Base-by-base conservation (phyloP, 2,888 invertebrate species). In the Troides helena region DNA sequence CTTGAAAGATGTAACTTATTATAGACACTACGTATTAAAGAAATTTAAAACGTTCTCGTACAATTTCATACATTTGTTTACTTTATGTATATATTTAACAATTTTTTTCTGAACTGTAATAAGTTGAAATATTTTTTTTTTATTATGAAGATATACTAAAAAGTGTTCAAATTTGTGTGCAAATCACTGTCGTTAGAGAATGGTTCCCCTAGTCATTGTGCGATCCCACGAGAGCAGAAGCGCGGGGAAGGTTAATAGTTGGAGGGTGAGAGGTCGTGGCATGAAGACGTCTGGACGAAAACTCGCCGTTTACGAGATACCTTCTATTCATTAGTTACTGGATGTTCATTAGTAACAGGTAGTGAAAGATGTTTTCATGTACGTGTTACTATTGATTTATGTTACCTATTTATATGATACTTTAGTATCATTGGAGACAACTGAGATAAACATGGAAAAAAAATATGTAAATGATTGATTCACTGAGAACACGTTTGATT, bases 231-330 rank as follows among this genome's bases (percentile, higher is more conserved):
- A 76, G 80, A 66, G 57, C 58, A 65, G 66, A 76, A 75, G 76
- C 67, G 73, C 71, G 73, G 75, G 75, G 76, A 77, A 80, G 81
- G 82, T 84, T 85, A 82, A 86, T 87, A 88, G 88, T 87, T 84
- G 80, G 80, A 83, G 85, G 83, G 69, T 70, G 71, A 72, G 74
- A 74, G 74, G 72, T 72, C 72, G 72, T 59, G 46, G 59, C 64
- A 70, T 70, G 70, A 67, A 68, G 69, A 65, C 64, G 61, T 62
- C 72, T 62, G 65, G 70, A 62, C 39, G 58, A 57, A 71, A 70
- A 72, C 72, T 73, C 71, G 73, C 74, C 74, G 76, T 77, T 75
- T 77, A 79, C 74, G 75, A 80, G 77, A 79, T 80, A 76, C 77
- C 75, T 77, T 73, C 69, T 70, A 75, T 77, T 78, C 68, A 74